phyloP scores from a whole-genome alignment of 2,113 vertebrate species.

The Pomatostomus ruficeps region DNA sequence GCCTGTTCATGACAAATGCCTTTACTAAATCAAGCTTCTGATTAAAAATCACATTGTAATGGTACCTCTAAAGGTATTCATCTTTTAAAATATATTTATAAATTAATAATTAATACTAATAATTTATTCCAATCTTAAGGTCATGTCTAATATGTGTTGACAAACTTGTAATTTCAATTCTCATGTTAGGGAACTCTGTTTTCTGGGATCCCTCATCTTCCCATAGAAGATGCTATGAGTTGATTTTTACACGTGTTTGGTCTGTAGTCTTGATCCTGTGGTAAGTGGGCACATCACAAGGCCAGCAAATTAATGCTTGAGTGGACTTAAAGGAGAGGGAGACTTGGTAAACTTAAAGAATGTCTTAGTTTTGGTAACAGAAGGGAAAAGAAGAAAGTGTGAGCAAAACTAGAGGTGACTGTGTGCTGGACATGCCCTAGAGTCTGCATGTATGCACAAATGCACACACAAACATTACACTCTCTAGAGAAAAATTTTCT shows the following conservation, averaged over 20 bases:
- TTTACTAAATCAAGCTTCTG: not conserved
- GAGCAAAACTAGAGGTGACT: not conserved
- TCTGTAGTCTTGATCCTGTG: not conserved
- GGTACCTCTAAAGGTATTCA: not conserved
- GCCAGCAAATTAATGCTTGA: not conserved
- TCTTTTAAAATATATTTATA: not conserved
- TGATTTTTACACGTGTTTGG: not conserved
- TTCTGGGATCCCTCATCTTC: not conserved
- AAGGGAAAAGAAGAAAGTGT: not conserved
- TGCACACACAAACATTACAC: fast-evolving
- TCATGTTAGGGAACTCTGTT: not conserved
- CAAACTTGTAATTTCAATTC: not conserved
- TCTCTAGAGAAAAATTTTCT: not conserved
- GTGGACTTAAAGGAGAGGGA: not conserved
- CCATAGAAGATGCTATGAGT: not conserved
- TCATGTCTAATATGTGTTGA: not conserved
- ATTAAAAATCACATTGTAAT: not conserved
- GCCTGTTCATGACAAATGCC: not conserved
- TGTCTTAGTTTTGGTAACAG: not conserved
- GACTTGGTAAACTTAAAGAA: not conserved
- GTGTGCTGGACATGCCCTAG: not conserved
- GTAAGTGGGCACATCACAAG: not conserved
- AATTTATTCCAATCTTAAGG: not conserved
- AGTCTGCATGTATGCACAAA: not conserved
- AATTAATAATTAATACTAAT: not conserved